These are phyloP conservation scores for Xanthostigma xanthostigma DNA, from an alignment of 2,888 invertebrate genomes.

Conservation along the genomic window DNA sequence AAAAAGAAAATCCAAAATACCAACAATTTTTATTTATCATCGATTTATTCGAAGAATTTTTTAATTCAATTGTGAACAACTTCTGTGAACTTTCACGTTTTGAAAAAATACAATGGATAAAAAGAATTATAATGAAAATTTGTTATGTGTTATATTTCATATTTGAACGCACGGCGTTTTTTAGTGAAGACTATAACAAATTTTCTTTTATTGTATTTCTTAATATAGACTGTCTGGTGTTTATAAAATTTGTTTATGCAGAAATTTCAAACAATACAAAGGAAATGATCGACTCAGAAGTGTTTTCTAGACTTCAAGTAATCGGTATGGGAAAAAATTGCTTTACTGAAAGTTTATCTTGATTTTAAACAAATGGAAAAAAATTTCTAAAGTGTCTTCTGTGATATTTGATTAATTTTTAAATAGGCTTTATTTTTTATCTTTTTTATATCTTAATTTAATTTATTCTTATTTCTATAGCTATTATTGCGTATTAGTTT, in stretches of 20 bases:
- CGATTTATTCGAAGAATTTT: no score
- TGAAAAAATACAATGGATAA: conserved; percentile 1
- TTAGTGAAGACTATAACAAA: background rate
- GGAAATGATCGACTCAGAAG: background rate
- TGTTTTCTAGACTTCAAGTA: background rate
- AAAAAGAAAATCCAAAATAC: no score
- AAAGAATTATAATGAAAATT: background rate
- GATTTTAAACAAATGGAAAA: no score
- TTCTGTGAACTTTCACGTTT: background rate
- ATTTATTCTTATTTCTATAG: no score
- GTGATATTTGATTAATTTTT: no score
- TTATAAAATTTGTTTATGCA: conserved; percentile 1
- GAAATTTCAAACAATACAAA: background rate
- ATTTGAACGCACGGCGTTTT: background rate
- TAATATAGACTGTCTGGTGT: background rate
- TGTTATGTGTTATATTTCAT: background rate
- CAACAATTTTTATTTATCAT: no score
- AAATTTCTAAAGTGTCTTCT: no score
- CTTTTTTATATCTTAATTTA: no score
- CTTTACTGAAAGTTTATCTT: no score
- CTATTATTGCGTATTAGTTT: no score
- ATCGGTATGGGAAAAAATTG: background rate
- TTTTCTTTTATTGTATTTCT: background rate
- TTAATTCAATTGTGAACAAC: no score
- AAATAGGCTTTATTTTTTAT: no score